Evolutionary conservation across 2,797 vertebrate species (phyloP).

Genomic region (Falco cherrug): DNA sequence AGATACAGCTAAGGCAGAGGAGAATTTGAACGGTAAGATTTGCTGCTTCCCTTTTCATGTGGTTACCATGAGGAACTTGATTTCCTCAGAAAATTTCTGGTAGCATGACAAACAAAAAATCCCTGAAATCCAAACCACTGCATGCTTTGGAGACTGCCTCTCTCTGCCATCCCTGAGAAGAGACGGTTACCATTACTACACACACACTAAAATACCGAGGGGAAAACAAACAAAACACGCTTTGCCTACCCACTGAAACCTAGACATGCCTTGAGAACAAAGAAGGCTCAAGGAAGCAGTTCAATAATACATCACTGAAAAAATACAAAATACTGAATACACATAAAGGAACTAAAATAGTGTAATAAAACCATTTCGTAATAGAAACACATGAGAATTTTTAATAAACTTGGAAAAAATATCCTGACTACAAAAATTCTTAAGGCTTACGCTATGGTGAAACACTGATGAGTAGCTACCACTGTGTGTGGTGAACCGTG

Average conservation of each 20-base stretch:
- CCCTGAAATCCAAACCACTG: background rate
- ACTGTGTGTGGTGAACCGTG: background rate
- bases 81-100: slow-evolving; percentile 2
- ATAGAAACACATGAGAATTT: background rate
- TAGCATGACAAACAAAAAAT: background rate
- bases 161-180: background rate
- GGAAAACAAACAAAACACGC: background rate
- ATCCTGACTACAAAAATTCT: background rate
- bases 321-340: background rate
- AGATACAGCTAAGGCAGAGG: background rate
- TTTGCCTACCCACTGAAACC: background rate
- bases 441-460: background rate
- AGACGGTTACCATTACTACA: background rate
- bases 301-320: background rate
- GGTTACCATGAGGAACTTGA: background rate
- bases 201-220: background rate
- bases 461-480: background rate
- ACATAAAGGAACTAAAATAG: background rate
- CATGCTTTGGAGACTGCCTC: background rate
- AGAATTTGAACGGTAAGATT: background rate
- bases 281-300: background rate
- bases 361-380: background rate
- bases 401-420: background rate
- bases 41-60: background rate
- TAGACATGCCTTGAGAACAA: background rate